Conservation (phyloP, 2,888 invertebrate genomes). For the Caenorhabditis sp. region DNA sequence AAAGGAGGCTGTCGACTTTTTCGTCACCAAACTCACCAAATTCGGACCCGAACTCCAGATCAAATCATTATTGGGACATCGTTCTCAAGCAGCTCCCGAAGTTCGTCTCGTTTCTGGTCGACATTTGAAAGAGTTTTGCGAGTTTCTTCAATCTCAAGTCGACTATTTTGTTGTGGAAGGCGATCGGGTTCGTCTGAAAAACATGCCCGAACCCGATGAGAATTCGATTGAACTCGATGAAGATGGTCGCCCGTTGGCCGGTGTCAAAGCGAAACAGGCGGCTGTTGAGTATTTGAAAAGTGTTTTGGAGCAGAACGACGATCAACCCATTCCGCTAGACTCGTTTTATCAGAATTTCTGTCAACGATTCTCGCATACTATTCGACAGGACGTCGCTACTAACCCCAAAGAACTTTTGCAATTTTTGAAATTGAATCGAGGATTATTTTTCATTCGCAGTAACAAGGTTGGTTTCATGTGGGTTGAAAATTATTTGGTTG, state of each 20-base stretch:
- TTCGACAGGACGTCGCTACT: conserved; percentile 80
- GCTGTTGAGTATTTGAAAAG: conserved; percentile 69
- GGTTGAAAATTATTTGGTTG: no score
- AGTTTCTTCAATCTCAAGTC: conserved; percentile 84
- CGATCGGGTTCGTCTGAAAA: conserved; percentile 67
- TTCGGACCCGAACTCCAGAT: conserved; percentile 92
- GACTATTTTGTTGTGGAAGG: conserved; percentile 82
- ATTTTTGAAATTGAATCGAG: conserved; percentile 90
- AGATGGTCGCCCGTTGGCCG: conserved; percentile 66
- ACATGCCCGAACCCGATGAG: conserved; percentile 70
- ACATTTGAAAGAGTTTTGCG: conserved; percentile 90
- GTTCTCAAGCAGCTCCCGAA: conserved; percentile 89
- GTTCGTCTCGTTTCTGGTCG: conserved; percentile 94
- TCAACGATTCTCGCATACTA: conserved; percentile 68
- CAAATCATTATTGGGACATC: conserved; percentile 91
- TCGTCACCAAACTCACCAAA: conserved; percentile 90
- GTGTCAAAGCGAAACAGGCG: conserved; percentile 69
- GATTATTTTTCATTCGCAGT: conserved; percentile 89
- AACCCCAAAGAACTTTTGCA: conserved; percentile 87
- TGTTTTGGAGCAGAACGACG: conserved; percentile 68
- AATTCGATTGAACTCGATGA: conserved; percentile 67
- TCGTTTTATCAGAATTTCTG: conserved; percentile 68
- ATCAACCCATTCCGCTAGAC: conserved; percentile 69
- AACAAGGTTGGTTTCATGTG: conserved; percentile 76
- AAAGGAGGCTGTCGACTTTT: conserved; percentile 95